A percentile compares a stretch with the other conserved stretches of the same genome.
Evolutionary conservation across 2,797 vertebrate genomes (phyloP).

Genomic region (Leptoclinus maculatus): DNA sequence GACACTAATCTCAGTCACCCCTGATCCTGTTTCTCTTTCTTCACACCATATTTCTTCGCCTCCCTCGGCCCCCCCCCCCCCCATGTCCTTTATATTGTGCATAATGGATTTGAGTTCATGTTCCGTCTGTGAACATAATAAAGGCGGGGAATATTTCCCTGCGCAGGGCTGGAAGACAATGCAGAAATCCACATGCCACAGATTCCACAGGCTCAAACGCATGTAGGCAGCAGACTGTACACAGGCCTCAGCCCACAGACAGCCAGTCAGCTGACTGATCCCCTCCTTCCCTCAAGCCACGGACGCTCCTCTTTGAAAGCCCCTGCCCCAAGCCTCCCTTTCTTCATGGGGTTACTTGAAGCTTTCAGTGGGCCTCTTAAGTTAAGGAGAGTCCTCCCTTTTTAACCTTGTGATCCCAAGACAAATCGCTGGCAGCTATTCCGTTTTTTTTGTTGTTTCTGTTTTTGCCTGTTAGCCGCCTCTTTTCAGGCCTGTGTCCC

Average conservation of each 20-base stretch:
- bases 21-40: constrained; percentile 47
- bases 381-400: constrained; percentile 54
- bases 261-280: constrained; percentile 74
- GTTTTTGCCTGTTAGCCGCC: constrained; percentile 9
- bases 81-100: constrained; percentile 40
- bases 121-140: constrained; percentile 54
- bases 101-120: constrained; percentile 51
- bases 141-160: constrained; percentile 55
- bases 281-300: constrained; percentile 53
- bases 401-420: constrained; percentile 76
- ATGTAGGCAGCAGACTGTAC: constrained; percentile 68
- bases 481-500: constrained; percentile 37
- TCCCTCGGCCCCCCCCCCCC: constrained; percentile 7
- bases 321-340: constrained; percentile 68
- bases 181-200: constrained; percentile 70
- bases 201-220: constrained; percentile 74
- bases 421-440: constrained; percentile 66
- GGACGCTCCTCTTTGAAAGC: constrained; percentile 58
- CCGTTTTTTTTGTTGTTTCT: not conserved
- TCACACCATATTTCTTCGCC: constrained; percentile 22
- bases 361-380: constrained; percentile 66
- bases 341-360: constrained; percentile 67
- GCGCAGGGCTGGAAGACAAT: constrained; percentile 68
- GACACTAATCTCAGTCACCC: constrained; percentile 45
- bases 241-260: constrained; percentile 37